Conservation (phyloP, 2,113 vertebrate species). For the Chaetorhynchus papuensis region DNA sequence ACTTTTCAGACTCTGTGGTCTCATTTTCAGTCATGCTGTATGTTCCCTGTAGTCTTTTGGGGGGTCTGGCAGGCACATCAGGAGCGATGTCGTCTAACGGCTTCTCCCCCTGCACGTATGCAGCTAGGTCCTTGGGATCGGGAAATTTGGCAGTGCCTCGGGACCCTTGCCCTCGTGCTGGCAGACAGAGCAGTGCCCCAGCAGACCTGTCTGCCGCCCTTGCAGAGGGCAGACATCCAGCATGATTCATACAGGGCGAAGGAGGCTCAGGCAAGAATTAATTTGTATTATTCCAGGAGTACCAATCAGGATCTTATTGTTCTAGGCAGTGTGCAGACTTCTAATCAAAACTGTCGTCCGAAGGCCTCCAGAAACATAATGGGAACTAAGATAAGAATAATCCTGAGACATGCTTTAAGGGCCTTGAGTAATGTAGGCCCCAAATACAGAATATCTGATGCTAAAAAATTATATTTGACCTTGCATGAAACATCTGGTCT, state of each 20-base stretch:
- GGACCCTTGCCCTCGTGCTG: background rate
- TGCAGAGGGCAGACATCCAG: background rate
- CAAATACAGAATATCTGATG: background rate
- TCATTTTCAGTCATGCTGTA: background rate
- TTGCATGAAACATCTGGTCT: background rate
- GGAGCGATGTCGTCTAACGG: background rate
- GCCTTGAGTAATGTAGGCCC: background rate
- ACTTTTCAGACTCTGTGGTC: background rate
- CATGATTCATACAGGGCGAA: background rate
- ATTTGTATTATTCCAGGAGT: background rate
- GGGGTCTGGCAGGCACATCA: background rate
- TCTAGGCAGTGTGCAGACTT: background rate
- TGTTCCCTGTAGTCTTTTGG: background rate
- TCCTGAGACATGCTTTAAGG: background rate
- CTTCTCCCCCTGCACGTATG: background rate
- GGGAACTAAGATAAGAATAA: background rate
- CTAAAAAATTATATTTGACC: background rate
- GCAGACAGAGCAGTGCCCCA: background rate
- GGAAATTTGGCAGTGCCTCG: accelerated
- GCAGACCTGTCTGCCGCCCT: background rate
- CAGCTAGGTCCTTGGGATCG: background rate
- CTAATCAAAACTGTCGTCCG: background rate
- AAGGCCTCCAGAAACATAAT: background rate
- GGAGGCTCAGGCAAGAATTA: background rate
- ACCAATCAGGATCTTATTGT: background rate